These are phyloP conservation scores for Chionoecetes opilio DNA, from an alignment of 1,140 invertebrate species.

Conservation along the genomic window DNA sequence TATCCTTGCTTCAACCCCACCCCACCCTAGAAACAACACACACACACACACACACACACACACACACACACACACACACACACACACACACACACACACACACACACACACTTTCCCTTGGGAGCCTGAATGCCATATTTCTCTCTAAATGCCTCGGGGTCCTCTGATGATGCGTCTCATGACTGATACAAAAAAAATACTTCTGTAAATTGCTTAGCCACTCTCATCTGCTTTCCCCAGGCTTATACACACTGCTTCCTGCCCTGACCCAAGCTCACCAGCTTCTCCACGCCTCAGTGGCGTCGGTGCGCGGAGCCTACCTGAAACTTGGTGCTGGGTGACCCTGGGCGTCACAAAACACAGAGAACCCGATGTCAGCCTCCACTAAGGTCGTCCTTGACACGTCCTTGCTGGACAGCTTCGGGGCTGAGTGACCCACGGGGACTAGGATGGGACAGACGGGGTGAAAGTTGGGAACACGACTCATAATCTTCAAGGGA, in stretches of 20 bases:
- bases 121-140: neutral
- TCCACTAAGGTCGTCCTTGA: constrained; percentile 76
- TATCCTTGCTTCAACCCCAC: neutral
- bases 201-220: neutral
- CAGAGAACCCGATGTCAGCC: constrained; percentile 66
- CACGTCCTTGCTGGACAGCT: constrained; percentile 76
- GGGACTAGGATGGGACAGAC: constrained; percentile 75
- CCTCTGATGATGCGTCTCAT: neutral
- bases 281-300: neutral
- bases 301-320: constrained; percentile 57
- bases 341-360: constrained; percentile 77
- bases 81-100: neutral
- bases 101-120: neutral
- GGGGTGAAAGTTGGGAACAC: neutral
- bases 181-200: neutral
- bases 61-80: neutral
- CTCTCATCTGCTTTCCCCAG: neutral
- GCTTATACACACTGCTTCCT: neutral
- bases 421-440: constrained; percentile 81
- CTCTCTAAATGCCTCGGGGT: neutral
- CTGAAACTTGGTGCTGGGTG: constrained; percentile 77
- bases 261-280: neutral
- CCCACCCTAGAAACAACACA: too few species aligned
- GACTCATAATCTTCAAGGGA: neutral
- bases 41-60: neutral